A percentile compares a stretch with the other conserved stretches of the same genome.
phyloP scores from a whole-genome alignment of 1,140 invertebrate genomes.

The Neodiprion lecontei region DNA sequence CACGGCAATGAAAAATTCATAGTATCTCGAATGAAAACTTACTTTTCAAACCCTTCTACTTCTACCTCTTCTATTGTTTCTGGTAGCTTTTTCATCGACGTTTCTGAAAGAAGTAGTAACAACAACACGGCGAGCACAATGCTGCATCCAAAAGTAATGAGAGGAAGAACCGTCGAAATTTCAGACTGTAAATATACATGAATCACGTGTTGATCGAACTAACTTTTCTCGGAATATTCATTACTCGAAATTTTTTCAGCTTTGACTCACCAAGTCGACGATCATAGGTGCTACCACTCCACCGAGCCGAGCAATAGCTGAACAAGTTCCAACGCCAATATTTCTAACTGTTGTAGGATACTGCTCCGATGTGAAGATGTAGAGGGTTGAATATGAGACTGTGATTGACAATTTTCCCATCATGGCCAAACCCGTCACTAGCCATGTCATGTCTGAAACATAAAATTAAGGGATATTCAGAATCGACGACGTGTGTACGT shows the following conservation, averaged over 20 bases:
- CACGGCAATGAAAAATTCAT: no score
- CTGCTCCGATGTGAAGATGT: constrained; percentile 83
- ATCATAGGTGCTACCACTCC: constrained; percentile 79
- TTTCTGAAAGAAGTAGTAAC: constrained; percentile 78
- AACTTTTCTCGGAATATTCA: background rate
- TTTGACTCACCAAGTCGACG: constrained; percentile 64
- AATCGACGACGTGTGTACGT: constrained; percentile 20
- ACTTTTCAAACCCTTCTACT: constrained; percentile 61
- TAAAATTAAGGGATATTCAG: constrained; percentile 27
- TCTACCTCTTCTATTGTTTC: constrained; percentile 79
- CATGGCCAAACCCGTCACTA: constrained; percentile 76
- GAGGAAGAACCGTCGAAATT: constrained; percentile 71
- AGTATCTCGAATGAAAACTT: no score
- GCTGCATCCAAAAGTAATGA: constrained; percentile 74
- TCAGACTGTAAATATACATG: constrained; percentile 53
- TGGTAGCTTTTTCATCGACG: constrained; percentile 74
- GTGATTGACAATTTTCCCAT: constrained; percentile 85
- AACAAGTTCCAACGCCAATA: constrained; percentile 78
- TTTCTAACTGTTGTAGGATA: constrained; percentile 85
- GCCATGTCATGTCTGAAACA: constrained; percentile 64
- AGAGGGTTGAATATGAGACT: constrained; percentile 79
- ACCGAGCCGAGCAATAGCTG: constrained; percentile 78
- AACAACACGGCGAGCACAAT: constrained; percentile 71
- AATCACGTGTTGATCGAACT: constrained; percentile 14
- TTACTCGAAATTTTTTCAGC: background rate